Percentiles rank a stretch among this genome's conserved stretches.
phyloP scores from a whole-genome alignment of 1,140 invertebrate genomes.

The Cherax destructor region DNA sequence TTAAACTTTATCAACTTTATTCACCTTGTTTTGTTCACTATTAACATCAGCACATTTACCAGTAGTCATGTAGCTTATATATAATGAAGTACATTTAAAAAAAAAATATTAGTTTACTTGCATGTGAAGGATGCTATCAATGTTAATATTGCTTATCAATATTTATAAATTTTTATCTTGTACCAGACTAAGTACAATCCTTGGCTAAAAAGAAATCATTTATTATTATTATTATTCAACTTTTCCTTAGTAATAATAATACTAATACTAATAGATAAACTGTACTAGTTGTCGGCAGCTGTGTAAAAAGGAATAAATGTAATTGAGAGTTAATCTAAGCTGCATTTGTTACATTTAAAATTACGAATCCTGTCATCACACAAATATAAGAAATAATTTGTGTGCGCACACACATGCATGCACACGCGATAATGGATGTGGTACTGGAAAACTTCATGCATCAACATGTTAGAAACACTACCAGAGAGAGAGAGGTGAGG shows the following conservation, averaged over 20 bases:
- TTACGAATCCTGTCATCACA: too few relatives aligned
- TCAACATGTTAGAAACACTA: too few relatives aligned
- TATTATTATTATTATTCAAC: too few relatives aligned
- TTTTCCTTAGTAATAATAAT: too few relatives aligned
- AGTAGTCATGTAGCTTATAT: neutral
- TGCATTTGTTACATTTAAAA: too few relatives aligned
- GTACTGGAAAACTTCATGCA: too few relatives aligned
- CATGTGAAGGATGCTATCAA: neutral
- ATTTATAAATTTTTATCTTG: neutral
- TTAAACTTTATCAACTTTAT: neutral
- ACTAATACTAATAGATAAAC: too few relatives aligned
- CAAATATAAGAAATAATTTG: too few relatives aligned
- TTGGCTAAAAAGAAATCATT: neutral
- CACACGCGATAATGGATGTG: too few relatives aligned
- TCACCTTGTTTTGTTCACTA: neutral
- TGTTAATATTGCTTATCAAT: neutral
- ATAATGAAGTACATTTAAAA: slow-evolving; percentile 2
- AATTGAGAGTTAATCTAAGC: too few relatives aligned
- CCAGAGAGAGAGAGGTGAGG: too few relatives aligned
- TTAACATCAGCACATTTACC: neutral
- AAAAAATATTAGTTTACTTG: neutral
- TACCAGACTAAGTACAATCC: neutral
- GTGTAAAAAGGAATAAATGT: slow-evolving; percentile 36
- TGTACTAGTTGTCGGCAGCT: neutral
- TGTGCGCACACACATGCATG: too few relatives aligned